These are phyloP conservation scores for Nomada hirtipes DNA, from an alignment of 2,888 invertebrate genomes.

Conservation along the genomic window DNA sequence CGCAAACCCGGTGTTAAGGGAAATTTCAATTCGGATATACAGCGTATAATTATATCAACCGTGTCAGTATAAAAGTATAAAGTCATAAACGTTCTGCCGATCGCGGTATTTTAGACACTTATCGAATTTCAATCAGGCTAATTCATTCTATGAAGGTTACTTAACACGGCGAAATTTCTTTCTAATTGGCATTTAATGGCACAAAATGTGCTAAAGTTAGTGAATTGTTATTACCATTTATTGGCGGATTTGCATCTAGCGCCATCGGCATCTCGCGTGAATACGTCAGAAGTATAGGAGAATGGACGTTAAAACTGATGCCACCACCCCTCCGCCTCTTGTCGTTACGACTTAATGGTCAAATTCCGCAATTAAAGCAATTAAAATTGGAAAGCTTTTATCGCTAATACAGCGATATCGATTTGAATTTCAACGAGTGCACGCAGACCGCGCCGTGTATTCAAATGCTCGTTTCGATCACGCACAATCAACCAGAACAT, in stretches of 20 bases:
- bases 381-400: slow-evolving; percentile 52
- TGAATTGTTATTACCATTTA: neutral
- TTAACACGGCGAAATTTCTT: neutral
- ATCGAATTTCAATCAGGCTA: neutral
- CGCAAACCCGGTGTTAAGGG: neutral
- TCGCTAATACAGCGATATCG: slow-evolving; percentile 39
- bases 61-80: neutral
- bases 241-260: neutral
- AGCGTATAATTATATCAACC: neutral
- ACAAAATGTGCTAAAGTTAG: neutral
- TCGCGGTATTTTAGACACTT: neutral
- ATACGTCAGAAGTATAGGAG: neutral
- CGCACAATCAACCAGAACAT: slow-evolving; percentile 37
- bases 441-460: slow-evolving; percentile 27
- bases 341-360: neutral
- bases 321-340: neutral
- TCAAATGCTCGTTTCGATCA: slow-evolving; percentile 39
- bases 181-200: neutral
- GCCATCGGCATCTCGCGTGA: neutral
- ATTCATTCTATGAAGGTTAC: neutral
- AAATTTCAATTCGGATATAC: neutral
- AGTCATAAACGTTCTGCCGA: neutral
- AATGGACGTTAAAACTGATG: neutral
- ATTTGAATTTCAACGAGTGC: slow-evolving; percentile 33
- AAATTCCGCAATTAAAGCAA: slow-evolving; percentile 29